Evolutionary conservation across 2,888 invertebrate genomes (phyloP), one percentile per base, ranked within the genome.

Genomic region (Nezara viridula): DNA sequence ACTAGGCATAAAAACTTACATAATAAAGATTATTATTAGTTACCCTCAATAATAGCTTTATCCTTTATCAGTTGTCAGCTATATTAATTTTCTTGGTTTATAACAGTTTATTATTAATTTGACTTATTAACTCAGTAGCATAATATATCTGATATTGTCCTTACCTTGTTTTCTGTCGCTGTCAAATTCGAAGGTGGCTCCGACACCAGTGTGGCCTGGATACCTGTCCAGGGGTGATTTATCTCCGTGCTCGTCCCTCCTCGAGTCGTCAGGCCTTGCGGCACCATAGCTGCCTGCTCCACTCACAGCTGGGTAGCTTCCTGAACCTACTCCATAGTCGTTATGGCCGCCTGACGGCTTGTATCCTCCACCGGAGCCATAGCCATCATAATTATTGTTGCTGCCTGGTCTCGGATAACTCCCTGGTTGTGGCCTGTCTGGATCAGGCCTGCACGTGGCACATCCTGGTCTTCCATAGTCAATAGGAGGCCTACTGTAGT

Each of bases 151-250:
- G 4, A 14, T 27, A 27, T 60, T 27, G 27, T n/a, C 27, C 86
- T 73, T 88, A 88, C 90, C 90, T 50, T 90, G 89, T 50, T 90
- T 90, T 27, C 90, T 87, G 50, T 89, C 88, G 27, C 77, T 73
- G n/a, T 88, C 89, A 44, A 90, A 90, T 60, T 90, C 90, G 86
- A 90, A 90, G 32, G 90, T 90, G 9, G 90, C 90, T 66, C 90
- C 90, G 21, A 90, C 90, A n/a, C 90, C 90, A 3, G 90, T 90
- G 73, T 90, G 90, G 10, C 90, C 90, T 32, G 90, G 90, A 37
- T 90, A 90, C 85, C 90, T 89, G 73, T 90, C 90, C 37, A 90
- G 66, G 7, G 85, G 89, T 81, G 21, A 77, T 47, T 49, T 60
- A 37, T 40, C 81, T 44, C 81, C 81, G 16, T 49, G 85, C 9